Percentiles rank a stretch among this genome's conserved stretches.
These are phyloP conservation scores for Archilochus colubris DNA, from an alignment of 2,113 vertebrate species.

Conservation along the genomic window DNA sequence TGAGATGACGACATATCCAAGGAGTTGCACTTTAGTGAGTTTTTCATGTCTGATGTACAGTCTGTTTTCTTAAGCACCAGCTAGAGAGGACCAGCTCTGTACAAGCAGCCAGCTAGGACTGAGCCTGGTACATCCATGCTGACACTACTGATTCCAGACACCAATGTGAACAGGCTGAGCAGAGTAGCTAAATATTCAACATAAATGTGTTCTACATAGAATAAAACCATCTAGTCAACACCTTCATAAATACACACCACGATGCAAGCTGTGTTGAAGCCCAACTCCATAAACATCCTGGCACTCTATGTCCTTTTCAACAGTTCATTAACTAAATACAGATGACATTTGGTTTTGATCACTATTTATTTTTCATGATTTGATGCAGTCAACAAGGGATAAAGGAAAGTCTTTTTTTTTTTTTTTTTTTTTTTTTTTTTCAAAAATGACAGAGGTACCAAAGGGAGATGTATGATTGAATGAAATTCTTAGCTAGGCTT, in stretches of 20 bases:
- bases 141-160: neutral
- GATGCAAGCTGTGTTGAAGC: slow-evolving; percentile 31
- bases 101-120: neutral
- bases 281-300: slow-evolving; percentile 46
- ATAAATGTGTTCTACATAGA: neutral
- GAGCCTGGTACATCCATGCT: neutral
- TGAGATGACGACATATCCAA: neutral
- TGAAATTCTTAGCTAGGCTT: neutral
- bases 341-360: slow-evolving; percentile 70
- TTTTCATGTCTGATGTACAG: neutral
- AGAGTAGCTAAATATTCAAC: neutral
- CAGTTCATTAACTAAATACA: slow-evolving; percentile 65
- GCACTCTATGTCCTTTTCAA: slow-evolving; percentile 61
- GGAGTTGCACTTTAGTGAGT: neutral
- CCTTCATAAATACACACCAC: slow-evolving; percentile 43
- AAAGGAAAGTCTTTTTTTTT: neutral
- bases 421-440: neutral
- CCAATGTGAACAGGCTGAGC: neutral
- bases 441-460: neutral
- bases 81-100: slow-evolving; percentile 1
- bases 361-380: slow-evolving; percentile 60
- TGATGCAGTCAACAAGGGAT: slow-evolving; percentile 48
- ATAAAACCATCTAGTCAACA: slow-evolving; percentile 33
- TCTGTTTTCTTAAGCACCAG: neutral
- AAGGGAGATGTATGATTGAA: neutral